Evolutionary conservation across 30 jellyfish, hydroid and myxozoan species (phyloP).

Genomic region (Aurelia coerulea): DNA sequence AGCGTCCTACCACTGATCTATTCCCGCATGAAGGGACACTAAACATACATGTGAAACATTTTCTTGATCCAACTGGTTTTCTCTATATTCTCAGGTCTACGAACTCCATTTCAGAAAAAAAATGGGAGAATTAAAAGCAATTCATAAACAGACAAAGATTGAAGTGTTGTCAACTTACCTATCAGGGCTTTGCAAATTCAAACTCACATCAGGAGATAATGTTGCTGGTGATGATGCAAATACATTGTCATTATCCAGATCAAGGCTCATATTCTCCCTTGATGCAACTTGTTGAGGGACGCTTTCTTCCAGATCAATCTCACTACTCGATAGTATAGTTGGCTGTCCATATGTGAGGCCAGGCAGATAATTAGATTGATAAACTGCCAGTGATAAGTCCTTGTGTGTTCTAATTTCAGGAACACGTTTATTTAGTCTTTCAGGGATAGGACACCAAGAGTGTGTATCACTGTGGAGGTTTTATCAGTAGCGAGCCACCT

Average conservation of each 20-base stretch:
- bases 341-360: slow-evolving; percentile 72
- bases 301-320: slow-evolving; percentile 54
- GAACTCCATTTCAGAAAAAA: too few relatives aligned
- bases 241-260: background rate
- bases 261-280: slow-evolving; percentile 13
- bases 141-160: background rate
- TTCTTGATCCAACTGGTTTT: too few relatives aligned
- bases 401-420: slow-evolving; percentile 59
- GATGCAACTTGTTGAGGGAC: slow-evolving; percentile 17
- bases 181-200: slow-evolving; percentile 24
- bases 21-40: too few relatives aligned
- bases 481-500: too few relatives aligned
- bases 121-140: too few relatives aligned
- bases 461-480: too few relatives aligned
- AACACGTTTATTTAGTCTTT: slow-evolving; percentile 58
- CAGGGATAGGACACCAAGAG: slow-evolving; percentile 1
- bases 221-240: slow-evolving; percentile 23
- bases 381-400: slow-evolving; percentile 65
- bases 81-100: too few relatives aligned
- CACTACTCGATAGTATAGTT: slow-evolving; percentile 38
- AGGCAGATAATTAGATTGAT: slow-evolving; percentile 59
- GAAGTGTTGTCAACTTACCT: slow-evolving; percentile 14
- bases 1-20: too few relatives aligned
- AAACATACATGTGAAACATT: too few relatives aligned
- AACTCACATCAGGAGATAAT: slow-evolving; percentile 23